Evolutionary conservation across 2,113 vertebrate species (phyloP).

Genomic region (Indri indri): DNA sequence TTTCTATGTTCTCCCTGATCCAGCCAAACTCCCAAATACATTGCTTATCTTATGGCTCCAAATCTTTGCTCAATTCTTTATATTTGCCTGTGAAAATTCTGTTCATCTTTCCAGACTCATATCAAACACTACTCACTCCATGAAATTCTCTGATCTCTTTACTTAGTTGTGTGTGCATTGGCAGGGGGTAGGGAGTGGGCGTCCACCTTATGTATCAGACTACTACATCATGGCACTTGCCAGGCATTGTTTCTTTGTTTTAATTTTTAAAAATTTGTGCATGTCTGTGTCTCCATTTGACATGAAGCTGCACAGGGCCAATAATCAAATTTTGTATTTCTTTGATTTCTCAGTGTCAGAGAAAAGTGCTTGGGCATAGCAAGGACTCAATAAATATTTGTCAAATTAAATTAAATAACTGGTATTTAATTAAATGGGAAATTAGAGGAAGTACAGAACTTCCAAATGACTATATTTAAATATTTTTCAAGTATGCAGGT

Average conservation of each 20-base stretch:
- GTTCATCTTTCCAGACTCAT: not conserved
- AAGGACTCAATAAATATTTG: conserved; percentile 19
- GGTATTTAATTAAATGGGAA: not conserved
- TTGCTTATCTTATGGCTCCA: not conserved
- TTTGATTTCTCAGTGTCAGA: not conserved
- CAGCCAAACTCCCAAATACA: not conserved
- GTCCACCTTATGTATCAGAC: not conserved
- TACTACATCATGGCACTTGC: not conserved
- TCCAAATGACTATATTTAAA: conserved; percentile 15
- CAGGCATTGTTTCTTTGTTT: not conserved
- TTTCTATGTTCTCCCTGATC: not conserved
- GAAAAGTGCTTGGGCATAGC: not conserved
- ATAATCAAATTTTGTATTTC: not conserved
- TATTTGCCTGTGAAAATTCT: not conserved
- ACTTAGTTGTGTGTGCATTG: not conserved
- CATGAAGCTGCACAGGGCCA: not conserved
- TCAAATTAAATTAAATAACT: conserved; percentile 17
- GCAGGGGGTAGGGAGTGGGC: accelerated
- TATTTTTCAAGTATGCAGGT: not conserved
- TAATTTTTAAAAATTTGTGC: not conserved
- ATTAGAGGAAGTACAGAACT: not conserved
- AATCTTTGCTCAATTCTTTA: not conserved
- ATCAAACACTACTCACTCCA: not conserved
- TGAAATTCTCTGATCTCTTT: not conserved
- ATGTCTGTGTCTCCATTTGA: not conserved